Conservation (phyloP, 2,113 vertebrate genomes). For the Indicator maculatus region DNA sequence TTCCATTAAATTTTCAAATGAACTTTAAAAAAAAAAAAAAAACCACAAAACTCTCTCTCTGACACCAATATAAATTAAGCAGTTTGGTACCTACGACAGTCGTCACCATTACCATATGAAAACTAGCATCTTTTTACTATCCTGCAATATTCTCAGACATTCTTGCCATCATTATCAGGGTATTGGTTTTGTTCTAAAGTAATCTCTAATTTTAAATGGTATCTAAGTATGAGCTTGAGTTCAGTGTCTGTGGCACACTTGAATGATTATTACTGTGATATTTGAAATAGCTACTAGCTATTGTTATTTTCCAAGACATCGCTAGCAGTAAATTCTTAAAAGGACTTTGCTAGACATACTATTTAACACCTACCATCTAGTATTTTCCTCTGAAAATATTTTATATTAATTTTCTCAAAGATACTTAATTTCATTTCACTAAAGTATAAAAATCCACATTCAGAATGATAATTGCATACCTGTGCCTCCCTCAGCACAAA, state of each 20-base stretch:
- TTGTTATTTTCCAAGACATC: neutral
- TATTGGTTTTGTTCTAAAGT: neutral
- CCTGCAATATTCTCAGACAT: neutral
- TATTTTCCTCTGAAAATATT: neutral
- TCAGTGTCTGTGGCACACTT: neutral
- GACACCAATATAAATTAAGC: neutral
- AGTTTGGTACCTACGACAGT: neutral
- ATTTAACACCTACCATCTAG: neutral
- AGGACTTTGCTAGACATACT: neutral
- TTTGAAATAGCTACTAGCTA: neutral
- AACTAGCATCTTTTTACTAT: neutral
- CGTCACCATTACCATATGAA: neutral
- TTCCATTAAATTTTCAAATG: neutral
- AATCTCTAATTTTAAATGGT: neutral
- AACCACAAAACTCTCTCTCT: no score
- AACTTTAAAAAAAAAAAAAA: neutral
- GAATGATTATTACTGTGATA: neutral
- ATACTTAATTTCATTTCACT: no score
- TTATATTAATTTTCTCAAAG: no score
- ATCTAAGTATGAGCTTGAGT: neutral
- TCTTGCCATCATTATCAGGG: neutral
- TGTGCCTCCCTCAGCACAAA: no score
- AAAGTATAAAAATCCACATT: no score
- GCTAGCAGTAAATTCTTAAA: neutral
- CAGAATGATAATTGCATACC: no score